phyloP scores from a whole-genome alignment of 1,140 invertebrate species.

The Reticulitermes speratus region DNA sequence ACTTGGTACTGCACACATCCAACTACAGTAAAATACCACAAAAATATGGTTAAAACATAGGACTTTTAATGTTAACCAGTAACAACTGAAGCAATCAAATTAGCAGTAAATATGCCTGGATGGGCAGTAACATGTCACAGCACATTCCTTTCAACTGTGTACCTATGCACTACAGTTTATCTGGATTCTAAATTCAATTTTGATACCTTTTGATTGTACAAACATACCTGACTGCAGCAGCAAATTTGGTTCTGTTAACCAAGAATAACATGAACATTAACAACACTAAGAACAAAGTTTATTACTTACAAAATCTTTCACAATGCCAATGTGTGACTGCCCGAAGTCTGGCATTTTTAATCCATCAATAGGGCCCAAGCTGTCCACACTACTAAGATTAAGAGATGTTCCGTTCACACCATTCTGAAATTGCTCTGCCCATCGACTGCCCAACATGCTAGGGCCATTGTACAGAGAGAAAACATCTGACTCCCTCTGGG shows the following conservation, averaged over 20 bases:
- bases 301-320: conserved; percentile 29
- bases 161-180: background rate
- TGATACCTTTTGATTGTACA: background rate
- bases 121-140: too few species aligned
- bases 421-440: conserved; percentile 28
- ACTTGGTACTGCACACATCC: too few species aligned
- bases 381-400: background rate
- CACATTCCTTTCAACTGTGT: too few species aligned
- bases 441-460: conserved; percentile 6
- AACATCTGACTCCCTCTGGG: background rate
- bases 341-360: conserved; percentile 28
- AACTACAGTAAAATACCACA: too few species aligned
- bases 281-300: background rate
- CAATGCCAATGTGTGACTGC: conserved; percentile 13
- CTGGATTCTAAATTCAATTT: background rate
- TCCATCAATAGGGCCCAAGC: conserved; percentile 13
- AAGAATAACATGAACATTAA: background rate
- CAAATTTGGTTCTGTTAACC: too few species aligned
- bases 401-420: background rate
- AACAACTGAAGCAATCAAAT: too few species aligned
- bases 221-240: background rate
- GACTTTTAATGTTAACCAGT: too few species aligned
- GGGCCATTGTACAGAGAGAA: conserved; percentile 27
- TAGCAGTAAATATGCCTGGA: too few species aligned
- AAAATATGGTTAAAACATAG: too few species aligned